Evolutionary conservation across 2,888 invertebrate species (phyloP).

Genomic region (Trachelus iudaicus): DNA sequence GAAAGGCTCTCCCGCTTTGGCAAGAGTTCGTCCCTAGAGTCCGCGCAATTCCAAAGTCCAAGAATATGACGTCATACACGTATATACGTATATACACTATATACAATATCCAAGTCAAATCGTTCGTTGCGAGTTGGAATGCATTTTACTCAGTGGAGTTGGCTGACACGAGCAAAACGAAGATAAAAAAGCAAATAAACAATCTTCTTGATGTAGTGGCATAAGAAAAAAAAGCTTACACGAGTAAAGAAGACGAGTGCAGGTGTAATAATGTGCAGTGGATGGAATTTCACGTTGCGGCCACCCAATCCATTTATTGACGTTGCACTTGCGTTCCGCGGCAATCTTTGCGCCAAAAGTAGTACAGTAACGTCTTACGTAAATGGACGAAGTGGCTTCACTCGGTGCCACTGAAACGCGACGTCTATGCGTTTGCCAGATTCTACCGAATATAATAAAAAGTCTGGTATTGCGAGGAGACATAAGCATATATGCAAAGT

Average conservation of each 20-base stretch:
- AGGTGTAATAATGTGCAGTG: neutral
- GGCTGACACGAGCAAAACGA: neutral
- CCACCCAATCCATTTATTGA: neutral
- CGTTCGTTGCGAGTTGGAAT: neutral
- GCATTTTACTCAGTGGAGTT: neutral
- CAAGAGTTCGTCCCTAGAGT: neutral
- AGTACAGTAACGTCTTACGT: neutral
- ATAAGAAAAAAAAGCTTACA: neutral
- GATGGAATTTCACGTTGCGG: neutral
- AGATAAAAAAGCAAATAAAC: neutral
- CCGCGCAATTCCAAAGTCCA: neutral
- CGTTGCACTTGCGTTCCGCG: neutral
- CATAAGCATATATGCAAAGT: slow-evolving; percentile 25
- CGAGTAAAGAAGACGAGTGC: neutral
- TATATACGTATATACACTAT: neutral
- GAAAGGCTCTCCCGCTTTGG: neutral
- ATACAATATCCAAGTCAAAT: neutral
- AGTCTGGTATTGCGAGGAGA: slow-evolving; percentile 10
- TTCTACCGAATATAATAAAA: neutral
- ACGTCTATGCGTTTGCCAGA: neutral
- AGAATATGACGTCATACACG: neutral
- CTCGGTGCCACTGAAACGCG: neutral
- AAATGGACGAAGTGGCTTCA: neutral
- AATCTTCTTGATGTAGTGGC: no score
- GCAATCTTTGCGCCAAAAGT: neutral